Conservation (phyloP, 2,113 vertebrate genomes). For the Rhea americana region DNA sequence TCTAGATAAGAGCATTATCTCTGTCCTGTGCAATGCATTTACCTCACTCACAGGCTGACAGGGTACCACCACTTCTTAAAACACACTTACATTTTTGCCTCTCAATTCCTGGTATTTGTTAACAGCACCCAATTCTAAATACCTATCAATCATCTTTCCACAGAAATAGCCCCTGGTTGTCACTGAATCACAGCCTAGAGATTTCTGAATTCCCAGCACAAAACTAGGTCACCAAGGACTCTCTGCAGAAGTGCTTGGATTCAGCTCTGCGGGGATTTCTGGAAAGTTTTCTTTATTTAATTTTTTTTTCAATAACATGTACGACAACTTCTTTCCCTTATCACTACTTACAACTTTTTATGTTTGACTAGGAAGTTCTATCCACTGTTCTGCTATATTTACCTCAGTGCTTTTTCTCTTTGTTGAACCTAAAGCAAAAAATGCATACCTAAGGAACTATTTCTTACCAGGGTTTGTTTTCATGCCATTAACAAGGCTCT, state of each 20-base stretch:
- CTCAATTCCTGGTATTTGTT: neutral
- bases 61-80: neutral
- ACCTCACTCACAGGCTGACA: neutral
- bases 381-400: neutral
- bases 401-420: neutral
- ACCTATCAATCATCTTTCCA: neutral
- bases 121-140: neutral
- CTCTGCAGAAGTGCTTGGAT: neutral
- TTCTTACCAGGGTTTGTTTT: constrained; percentile 86
- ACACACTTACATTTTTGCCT: neutral
- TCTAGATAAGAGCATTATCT: neutral
- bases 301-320: neutral
- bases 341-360: neutral
- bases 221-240: neutral
- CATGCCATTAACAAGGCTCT: constrained; percentile 82
- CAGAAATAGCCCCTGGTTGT: neutral
- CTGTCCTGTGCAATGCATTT: neutral
- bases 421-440: neutral
- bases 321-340: neutral
- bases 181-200: neutral
- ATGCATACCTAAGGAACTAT: neutral
- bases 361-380: neutral
- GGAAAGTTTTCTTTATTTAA: neutral
- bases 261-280: neutral
- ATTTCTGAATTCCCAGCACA: neutral